Percentiles rank a stretch among this genome's conserved stretches.
phyloP scores from a whole-genome alignment of 2,797 vertebrate species.

The Cheirogaleus major region DNA sequence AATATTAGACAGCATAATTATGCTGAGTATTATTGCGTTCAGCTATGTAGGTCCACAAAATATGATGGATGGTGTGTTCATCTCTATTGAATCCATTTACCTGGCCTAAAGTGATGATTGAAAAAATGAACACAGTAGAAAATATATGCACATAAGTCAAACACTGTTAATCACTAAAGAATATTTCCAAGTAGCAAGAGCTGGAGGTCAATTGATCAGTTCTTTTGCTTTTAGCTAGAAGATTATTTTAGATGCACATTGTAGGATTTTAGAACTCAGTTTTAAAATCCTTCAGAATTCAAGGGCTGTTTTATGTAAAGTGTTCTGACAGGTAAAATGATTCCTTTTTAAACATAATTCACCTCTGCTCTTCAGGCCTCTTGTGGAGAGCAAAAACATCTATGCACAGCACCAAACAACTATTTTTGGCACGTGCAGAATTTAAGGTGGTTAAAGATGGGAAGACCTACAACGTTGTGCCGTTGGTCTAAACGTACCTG shows the following conservation, averaged over 20 bases:
- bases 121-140: slow-evolving; percentile 81
- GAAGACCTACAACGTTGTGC: background rate
- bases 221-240: slow-evolving; percentile 79
- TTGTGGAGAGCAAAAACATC: slow-evolving; percentile 43
- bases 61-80: slow-evolving; percentile 85
- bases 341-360: slow-evolving; percentile 67
- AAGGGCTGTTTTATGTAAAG: slow-evolving; percentile 77
- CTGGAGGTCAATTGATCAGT: slow-evolving; percentile 77
- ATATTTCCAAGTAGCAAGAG: slow-evolving; percentile 67
- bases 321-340: slow-evolving; percentile 22
- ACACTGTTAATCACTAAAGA: slow-evolving; percentile 73
- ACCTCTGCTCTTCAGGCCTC: slow-evolving; percentile 26
- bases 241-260: slow-evolving; percentile 80
- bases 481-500: background rate
- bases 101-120: slow-evolving; percentile 83
- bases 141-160: slow-evolving; percentile 81
- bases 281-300: slow-evolving; percentile 81
- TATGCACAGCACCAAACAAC: slow-evolving; percentile 23
- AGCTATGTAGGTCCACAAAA: slow-evolving; percentile 81
- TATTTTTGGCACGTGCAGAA: slow-evolving; percentile 32
- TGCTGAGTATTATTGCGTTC: slow-evolving; percentile 85
- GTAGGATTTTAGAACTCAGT: slow-evolving; percentile 81
- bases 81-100: slow-evolving; percentile 83
- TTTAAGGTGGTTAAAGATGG: background rate
- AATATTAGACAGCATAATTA: slow-evolving; percentile 96